phyloP scores from a whole-genome alignment of 2,888 invertebrate species.

The Zootermopsis nevadensis region DNA sequence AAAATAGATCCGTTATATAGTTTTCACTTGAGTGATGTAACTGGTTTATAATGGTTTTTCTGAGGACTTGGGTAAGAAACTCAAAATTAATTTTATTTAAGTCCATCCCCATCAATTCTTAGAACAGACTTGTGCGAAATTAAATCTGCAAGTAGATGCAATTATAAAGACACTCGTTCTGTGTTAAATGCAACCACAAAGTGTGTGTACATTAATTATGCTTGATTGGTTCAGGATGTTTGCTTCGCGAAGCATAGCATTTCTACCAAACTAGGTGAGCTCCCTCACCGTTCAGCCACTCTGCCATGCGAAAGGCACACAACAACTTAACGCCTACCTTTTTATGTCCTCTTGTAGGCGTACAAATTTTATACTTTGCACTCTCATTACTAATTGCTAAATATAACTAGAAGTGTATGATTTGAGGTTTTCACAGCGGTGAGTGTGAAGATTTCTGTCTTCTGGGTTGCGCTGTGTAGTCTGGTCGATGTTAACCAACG shows the following conservation, averaged over 20 bases:
- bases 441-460: no score
- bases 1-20: background rate
- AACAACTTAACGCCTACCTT: background rate
- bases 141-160: background rate
- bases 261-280: conserved; percentile 14
- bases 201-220: conserved; percentile 20
- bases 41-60: no score
- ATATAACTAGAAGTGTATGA: background rate
- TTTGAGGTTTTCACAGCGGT: no score
- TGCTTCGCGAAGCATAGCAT: conserved; percentile 29
- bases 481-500: no score
- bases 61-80: no score
- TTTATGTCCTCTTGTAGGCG: background rate
- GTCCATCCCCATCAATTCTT: background rate
- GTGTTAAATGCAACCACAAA: background rate
- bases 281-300: background rate
- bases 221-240: conserved; percentile 31
- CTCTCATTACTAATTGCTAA: background rate
- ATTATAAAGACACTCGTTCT: background rate
- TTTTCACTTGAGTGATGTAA: background rate
- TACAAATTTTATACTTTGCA: background rate
- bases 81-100: no score
- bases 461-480: no score
- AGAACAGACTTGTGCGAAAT: background rate
- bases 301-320: background rate